These are phyloP conservation scores for Lacerta agilis DNA, from an alignment of 2,797 vertebrate species.

Conservation along the genomic window DNA sequence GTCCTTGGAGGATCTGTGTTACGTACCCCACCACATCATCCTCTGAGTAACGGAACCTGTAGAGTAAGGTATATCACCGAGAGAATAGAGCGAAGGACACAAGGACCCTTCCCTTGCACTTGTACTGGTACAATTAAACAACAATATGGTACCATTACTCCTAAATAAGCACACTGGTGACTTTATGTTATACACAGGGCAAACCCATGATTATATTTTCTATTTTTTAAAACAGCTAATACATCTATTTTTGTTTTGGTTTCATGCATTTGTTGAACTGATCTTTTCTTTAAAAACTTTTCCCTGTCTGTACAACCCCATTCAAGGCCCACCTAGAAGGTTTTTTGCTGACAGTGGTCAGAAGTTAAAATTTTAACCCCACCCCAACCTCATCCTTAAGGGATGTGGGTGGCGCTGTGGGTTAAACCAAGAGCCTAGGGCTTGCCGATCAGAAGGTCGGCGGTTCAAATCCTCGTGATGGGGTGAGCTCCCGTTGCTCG, in stretches of 20 bases:
- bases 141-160: not conserved
- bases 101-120: too few species aligned
- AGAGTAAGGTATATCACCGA: conserved; percentile 7
- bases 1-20: conserved; percentile 91
- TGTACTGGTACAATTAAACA: not conserved
- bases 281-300: not conserved
- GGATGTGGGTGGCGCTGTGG: too few species aligned
- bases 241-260: not conserved
- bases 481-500: too few species aligned
- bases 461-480: too few species aligned
- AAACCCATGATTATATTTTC: not conserved
- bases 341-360: not conserved
- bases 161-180: not conserved
- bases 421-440: too few species aligned
- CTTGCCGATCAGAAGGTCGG: too few species aligned
- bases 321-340: not conserved
- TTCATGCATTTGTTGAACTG: not conserved
- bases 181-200: not conserved
- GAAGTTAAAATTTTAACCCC: not conserved
- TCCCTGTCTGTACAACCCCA: not conserved
- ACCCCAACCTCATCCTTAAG: not conserved
- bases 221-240: not conserved
- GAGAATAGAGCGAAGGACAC: not conserved
- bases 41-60: conserved; percentile 96
- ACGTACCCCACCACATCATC: conserved; percentile 94